Conservation (phyloP, 1,140 invertebrate species). For the Orius insidiosus region DNA sequence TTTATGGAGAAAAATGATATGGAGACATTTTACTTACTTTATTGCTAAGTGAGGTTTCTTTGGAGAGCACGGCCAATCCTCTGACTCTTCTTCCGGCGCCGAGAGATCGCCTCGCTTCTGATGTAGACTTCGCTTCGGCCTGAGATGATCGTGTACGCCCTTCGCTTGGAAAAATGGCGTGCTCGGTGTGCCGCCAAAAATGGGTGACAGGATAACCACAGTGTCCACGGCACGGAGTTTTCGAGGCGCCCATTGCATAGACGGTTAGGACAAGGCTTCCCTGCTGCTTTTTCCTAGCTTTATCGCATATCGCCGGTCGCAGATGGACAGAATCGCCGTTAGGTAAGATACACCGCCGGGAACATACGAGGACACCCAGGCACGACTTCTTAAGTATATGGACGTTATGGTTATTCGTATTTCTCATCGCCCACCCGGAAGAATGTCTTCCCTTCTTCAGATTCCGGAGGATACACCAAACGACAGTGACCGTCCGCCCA, state of each 20-base stretch:
- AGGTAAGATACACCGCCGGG: slow-evolving; percentile 58
- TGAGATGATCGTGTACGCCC: slow-evolving; percentile 85
- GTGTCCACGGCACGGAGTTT: slow-evolving; percentile 81
- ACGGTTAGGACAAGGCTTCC: slow-evolving; percentile 79
- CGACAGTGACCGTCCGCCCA: slow-evolving; percentile 92
- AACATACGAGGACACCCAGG: slow-evolving; percentile 85
- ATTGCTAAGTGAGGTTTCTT: slow-evolving; percentile 50
- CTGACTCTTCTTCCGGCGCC: slow-evolving; percentile 44
- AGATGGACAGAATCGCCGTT: slow-evolving; percentile 73
- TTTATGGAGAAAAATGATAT: too few species aligned
- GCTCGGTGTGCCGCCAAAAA: slow-evolving; percentile 90
- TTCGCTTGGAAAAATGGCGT: slow-evolving; percentile 91
- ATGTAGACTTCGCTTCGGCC: slow-evolving; percentile 82
- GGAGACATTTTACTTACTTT: slow-evolving; percentile 41
- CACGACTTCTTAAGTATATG: slow-evolving; percentile 95
- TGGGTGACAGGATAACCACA: slow-evolving; percentile 96
- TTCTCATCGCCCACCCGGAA: slow-evolving; percentile 96
- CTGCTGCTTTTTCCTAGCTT: slow-evolving; percentile 94
- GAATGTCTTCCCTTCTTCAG: slow-evolving; percentile 87
- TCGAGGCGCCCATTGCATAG: slow-evolving; percentile 70
- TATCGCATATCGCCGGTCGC: slow-evolving; percentile 92
- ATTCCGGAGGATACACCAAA: slow-evolving; percentile 63
- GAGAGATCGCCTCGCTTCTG: slow-evolving; percentile 58
- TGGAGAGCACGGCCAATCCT: slow-evolving; percentile 50
- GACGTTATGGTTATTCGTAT: slow-evolving; percentile 98